Conservation (phyloP, 2,797 vertebrate species). For the Spinibarbus caldwelli region DNA sequence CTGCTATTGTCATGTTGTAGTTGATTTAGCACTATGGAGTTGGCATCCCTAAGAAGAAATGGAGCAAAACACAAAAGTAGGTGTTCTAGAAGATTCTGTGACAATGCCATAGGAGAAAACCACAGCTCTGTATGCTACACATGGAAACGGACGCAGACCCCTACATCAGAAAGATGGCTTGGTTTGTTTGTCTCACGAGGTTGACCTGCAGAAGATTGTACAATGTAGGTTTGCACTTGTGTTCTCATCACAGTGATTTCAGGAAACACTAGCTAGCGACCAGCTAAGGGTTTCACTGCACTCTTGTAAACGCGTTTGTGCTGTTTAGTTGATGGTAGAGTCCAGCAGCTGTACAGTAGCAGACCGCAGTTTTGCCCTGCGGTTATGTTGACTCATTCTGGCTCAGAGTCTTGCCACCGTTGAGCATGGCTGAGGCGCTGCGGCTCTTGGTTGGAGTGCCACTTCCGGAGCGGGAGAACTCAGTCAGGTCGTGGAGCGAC, state of each 20-base stretch:
- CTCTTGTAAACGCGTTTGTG: slow-evolving; percentile 60
- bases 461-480: slow-evolving; percentile 79
- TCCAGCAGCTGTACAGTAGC: slow-evolving; percentile 35
- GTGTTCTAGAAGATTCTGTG: slow-evolving; percentile 34
- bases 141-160: slow-evolving; percentile 32
- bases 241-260: slow-evolving; percentile 64
- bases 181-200: slow-evolving; percentile 40
- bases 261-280: slow-evolving; percentile 47
- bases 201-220: slow-evolving; percentile 50
- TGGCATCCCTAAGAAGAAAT: slow-evolving; percentile 43
- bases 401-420: slow-evolving; percentile 77
- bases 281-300: slow-evolving; percentile 17
- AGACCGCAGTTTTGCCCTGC: slow-evolving; percentile 15
- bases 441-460: slow-evolving; percentile 80
- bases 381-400: slow-evolving; percentile 80
- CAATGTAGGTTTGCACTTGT: slow-evolving; percentile 59
- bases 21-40: slow-evolving; percentile 43
- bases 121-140: slow-evolving; percentile 54
- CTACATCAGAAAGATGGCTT: slow-evolving; percentile 58
- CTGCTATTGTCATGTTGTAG: slow-evolving; percentile 45
- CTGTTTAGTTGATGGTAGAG: slow-evolving; percentile 48
- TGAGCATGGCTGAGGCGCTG: slow-evolving; percentile 77
- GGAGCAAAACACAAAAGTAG: slow-evolving; percentile 41
- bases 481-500: slow-evolving; percentile 80
- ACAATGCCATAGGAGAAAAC: slow-evolving; percentile 32